phyloP scores from a whole-genome alignment of 1,140 invertebrate genomes.

The Coboldia fuscipes region DNA sequence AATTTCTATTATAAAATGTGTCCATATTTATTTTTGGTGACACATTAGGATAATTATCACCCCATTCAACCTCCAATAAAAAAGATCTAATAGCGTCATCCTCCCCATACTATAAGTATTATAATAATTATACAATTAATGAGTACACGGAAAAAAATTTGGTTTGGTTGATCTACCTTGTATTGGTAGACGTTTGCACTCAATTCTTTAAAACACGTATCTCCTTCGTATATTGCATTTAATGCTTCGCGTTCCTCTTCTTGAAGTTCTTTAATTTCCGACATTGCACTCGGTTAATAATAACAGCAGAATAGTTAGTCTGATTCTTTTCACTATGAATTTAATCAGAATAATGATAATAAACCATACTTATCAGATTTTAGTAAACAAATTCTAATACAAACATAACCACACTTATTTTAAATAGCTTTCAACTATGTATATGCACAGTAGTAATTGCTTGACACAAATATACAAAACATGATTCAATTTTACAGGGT shows the following conservation, averaged over 20 bases:
- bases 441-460: no score
- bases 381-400: no score
- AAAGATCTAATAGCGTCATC: constrained; percentile 62
- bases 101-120: constrained; percentile 52
- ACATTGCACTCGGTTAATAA: no score
- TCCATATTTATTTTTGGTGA: constrained; percentile 67
- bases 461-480: no score
- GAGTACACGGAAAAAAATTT: constrained; percentile 1
- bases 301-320: no score
- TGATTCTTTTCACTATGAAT: no score
- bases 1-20: constrained; percentile 81
- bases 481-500: no score
- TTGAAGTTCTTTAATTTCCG: constrained; percentile 38
- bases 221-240: constrained; percentile 84
- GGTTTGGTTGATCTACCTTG: constrained; percentile 38
- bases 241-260: constrained; percentile 80
- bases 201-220: constrained; percentile 65
- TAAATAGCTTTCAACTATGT: no score
- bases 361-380: no score
- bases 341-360: no score
- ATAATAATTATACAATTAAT: constrained; percentile 3
- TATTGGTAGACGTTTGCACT: constrained; percentile 65
- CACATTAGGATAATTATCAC: constrained; percentile 60
- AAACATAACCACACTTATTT: no score
- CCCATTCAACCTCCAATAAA: constrained; percentile 72